Conservation (phyloP, 2,113 vertebrate genomes). For the Takifugu flavidus region DNA sequence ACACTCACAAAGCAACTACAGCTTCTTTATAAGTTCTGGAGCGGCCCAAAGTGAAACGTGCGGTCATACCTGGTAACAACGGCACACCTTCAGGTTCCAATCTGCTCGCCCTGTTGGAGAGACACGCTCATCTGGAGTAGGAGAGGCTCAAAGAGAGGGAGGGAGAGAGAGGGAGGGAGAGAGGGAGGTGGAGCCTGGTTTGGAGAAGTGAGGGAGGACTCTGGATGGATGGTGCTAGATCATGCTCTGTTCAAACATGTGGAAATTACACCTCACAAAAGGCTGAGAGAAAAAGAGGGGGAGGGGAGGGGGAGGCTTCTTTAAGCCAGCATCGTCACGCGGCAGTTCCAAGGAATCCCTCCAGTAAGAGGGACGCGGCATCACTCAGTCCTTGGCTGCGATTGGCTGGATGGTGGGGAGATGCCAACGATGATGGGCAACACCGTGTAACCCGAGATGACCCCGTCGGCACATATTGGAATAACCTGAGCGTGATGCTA, state of each 20-base stretch:
- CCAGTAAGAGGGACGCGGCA: constrained; percentile 80
- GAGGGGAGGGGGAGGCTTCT: constrained; percentile 48
- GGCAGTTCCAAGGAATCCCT: constrained; percentile 89
- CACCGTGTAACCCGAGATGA: constrained; percentile 74
- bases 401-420: constrained; percentile 79
- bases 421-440: constrained; percentile 48
- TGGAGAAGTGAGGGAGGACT: constrained; percentile 30
- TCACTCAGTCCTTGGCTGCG: constrained; percentile 71
- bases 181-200: constrained; percentile 53
- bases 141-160: constrained; percentile 32
- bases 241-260: constrained; percentile 52
- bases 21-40: constrained; percentile 44
- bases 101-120: constrained; percentile 49
- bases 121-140: constrained; percentile 60
- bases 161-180: constrained; percentile 38
- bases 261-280: constrained; percentile 20
- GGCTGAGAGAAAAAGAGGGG: constrained; percentile 9
- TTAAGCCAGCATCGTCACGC: constrained; percentile 78
- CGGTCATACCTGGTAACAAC: constrained; percentile 60
- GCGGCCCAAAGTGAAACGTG: constrained; percentile 6
- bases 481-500: constrained; percentile 34
- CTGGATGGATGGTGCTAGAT: constrained; percentile 61
- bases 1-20: constrained; percentile 16
- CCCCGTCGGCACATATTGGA: constrained; percentile 71
- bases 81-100: constrained; percentile 63